Percentiles rank a stretch among this genome's conserved stretches.
Evolutionary conservation across 2,113 vertebrate genomes (phyloP).

Genomic region (Malaclemys terrapin): DNA sequence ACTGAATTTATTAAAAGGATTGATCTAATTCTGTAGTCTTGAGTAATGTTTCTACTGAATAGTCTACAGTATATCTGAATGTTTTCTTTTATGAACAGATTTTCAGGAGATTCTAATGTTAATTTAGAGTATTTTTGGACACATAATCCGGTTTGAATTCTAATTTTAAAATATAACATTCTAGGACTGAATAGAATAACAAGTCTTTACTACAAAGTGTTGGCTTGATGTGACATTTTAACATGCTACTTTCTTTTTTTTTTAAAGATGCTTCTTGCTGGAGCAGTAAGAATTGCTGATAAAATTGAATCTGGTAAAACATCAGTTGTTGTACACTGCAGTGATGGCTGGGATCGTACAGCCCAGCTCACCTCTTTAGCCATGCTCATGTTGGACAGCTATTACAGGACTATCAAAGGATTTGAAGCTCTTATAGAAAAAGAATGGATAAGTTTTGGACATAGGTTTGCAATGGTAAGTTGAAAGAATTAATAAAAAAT

Average conservation of each 20-base stretch:
- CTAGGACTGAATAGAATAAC: neutral
- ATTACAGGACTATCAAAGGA: slow-evolving; percentile 93
- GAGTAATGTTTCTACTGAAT: neutral
- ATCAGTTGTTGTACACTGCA: slow-evolving; percentile 96
- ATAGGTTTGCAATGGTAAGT: slow-evolving; percentile 93
- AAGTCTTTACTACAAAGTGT: neutral
- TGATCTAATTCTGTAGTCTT: neutral
- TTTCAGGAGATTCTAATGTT: neutral
- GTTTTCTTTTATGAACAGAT: neutral
- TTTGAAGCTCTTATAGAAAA: slow-evolving; percentile 97
- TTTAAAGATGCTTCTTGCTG: slow-evolving; percentile 88
- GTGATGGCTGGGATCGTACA: slow-evolving; percentile 96
- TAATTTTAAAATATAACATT: neutral
- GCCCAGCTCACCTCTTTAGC: slow-evolving; percentile 94
- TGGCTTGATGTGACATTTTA: neutral
- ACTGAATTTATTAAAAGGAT: neutral
- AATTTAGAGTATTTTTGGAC: neutral
- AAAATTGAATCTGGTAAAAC: slow-evolving; percentile 95
- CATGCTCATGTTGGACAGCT: slow-evolving; percentile 97
- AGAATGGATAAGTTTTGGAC: slow-evolving; percentile 97
- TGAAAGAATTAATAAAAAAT: neutral
- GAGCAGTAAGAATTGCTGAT: slow-evolving; percentile 92
- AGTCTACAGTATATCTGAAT: neutral
- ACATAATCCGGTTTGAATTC: neutral
- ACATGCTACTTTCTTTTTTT: slow-evolving; percentile 27